These are phyloP conservation scores for Drosophila neocordata DNA, from an alignment of 1,140 invertebrate genomes.

Conservation along the genomic window DNA sequence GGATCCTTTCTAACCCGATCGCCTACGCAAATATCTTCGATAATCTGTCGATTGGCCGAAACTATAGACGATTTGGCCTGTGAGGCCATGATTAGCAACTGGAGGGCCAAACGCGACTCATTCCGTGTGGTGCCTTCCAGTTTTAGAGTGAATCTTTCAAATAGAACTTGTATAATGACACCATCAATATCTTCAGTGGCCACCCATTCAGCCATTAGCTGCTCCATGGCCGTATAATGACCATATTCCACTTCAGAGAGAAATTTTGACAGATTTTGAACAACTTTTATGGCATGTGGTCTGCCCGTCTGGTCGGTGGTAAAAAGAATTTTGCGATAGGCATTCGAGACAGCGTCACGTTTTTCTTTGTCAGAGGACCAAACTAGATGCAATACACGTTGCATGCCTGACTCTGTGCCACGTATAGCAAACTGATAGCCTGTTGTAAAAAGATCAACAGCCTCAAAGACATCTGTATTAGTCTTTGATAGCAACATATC, in stretches of 20 bases:
- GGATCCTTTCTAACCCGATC: slow-evolving; percentile 67
- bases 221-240: slow-evolving; percentile 88
- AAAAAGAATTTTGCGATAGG: slow-evolving; percentile 83
- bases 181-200: slow-evolving; percentile 85
- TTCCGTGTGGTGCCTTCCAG: slow-evolving; percentile 87
- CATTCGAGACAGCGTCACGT: slow-evolving; percentile 84
- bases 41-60: slow-evolving; percentile 84
- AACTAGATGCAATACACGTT: slow-evolving; percentile 90
- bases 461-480: slow-evolving; percentile 91
- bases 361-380: slow-evolving; percentile 86
- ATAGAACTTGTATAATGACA: slow-evolving; percentile 87
- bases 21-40: slow-evolving; percentile 83
- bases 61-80: slow-evolving; percentile 85
- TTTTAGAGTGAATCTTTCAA: slow-evolving; percentile 91
- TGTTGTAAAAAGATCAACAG: slow-evolving; percentile 92
- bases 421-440: slow-evolving; percentile 91
- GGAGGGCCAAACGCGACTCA: slow-evolving; percentile 88
- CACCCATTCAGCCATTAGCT: slow-evolving; percentile 88
- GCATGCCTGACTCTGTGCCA: slow-evolving; percentile 88
- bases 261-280: slow-evolving; percentile 86
- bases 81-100: slow-evolving; percentile 90
- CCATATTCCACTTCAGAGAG: slow-evolving; percentile 85
- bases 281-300: slow-evolving; percentile 83
- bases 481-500: slow-evolving; percentile 89
- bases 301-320: slow-evolving; percentile 73